Percentiles rank a stretch among this genome's conserved stretches.
phyloP scores from a whole-genome alignment of 2,888 invertebrate genomes.

The Margaritifera margaritifera region DNA sequence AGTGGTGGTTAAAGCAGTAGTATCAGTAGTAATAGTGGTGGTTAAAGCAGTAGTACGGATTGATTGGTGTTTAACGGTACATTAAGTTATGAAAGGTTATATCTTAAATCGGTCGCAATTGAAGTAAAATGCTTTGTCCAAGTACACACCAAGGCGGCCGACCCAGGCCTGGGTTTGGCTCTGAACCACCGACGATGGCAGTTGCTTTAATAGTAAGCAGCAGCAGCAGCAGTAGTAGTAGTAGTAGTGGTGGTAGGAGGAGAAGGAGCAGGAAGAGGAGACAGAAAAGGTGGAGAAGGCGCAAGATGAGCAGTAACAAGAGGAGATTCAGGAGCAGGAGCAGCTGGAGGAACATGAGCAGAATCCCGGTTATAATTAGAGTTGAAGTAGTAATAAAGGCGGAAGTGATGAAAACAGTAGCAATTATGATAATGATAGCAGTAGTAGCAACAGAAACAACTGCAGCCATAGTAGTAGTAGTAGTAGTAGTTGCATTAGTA shows the following conservation, averaged over 20 bases:
- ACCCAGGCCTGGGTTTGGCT: no score
- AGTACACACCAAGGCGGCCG: no score
- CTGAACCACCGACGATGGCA: no score
- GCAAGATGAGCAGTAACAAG: not conserved
- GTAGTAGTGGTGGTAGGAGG: not conserved
- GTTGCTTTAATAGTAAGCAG: no score
- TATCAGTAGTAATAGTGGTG: not conserved
- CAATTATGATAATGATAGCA: not conserved
- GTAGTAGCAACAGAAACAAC: not conserved
- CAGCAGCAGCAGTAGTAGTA: not conserved
- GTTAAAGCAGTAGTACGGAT: no score
- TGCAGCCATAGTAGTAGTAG: not conserved
- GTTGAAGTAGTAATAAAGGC: slow-evolving; percentile 14
- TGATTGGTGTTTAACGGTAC: no score
- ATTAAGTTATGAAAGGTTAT: no score
- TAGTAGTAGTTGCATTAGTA: no score
- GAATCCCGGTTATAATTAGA: not conserved
- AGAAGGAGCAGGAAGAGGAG: not conserved
- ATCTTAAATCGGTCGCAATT: no score
- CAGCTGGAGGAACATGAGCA: slow-evolving; percentile 2
- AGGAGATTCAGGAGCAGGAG: not conserved
- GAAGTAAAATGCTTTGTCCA: no score
- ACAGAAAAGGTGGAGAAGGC: not conserved
- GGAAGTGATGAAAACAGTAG: no score
- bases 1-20: slow-evolving; percentile 2